Percentiles rank a stretch among this genome's conserved stretches.
These are phyloP conservation scores for Apamea epomidion DNA, from an alignment of 2,888 invertebrate species.

Conservation along the genomic window DNA sequence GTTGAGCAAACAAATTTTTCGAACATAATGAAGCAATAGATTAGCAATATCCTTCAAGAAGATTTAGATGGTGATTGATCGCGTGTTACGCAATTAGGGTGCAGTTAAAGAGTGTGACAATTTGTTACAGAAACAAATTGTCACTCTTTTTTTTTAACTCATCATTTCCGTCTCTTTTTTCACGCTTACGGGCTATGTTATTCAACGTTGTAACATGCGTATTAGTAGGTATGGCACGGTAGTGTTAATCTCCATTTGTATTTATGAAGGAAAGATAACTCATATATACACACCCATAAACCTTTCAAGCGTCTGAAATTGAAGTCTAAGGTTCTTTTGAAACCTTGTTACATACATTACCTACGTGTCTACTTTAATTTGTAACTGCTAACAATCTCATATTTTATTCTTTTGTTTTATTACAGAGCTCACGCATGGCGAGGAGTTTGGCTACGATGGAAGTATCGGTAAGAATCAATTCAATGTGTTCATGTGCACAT, in stretches of 20 bases:
- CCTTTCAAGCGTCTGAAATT: background rate
- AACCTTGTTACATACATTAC: background rate
- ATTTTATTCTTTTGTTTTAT: slow-evolving; percentile 69
- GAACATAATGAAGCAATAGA: no score
- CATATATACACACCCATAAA: background rate
- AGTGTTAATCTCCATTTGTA: background rate
- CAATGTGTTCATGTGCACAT: background rate
- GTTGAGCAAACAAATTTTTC: no score
- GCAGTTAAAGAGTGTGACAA: no score
- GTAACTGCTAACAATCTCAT: background rate
- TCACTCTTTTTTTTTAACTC: background rate
- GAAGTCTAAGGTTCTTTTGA: background rate
- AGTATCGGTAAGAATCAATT: slow-evolving; percentile 83
- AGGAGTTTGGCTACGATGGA: slow-evolving; percentile 91
- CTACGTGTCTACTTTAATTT: slow-evolving; percentile 23
- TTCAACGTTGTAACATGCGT: slow-evolving; percentile 5
- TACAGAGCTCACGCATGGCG: slow-evolving; percentile 79
- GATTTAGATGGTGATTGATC: no score
- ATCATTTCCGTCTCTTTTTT: slow-evolving; percentile 5
- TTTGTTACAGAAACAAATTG: background rate
- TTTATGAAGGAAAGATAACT: slow-evolving; percentile 3
- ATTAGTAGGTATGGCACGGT: background rate
- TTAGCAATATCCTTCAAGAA: no score
- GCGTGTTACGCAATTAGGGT: no score
- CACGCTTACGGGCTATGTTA: background rate